Evolutionary conservation across 2,888 invertebrate genomes (phyloP), one percentile per base, ranked within the genome.

Genomic region (Caenorhabditis doughertyi): DNA sequence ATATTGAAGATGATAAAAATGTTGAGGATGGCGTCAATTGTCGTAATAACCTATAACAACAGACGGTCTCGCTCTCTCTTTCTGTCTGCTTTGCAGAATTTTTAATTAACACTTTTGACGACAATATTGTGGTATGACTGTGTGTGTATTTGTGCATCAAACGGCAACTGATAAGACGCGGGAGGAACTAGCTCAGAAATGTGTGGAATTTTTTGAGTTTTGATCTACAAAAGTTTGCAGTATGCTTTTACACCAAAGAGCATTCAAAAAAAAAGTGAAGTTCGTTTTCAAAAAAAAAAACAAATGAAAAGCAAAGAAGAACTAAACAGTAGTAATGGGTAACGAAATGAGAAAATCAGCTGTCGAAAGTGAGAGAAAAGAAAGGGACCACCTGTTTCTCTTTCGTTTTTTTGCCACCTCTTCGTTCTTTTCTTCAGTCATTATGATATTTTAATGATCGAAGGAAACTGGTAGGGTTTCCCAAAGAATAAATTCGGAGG

Each of bases 21-120:
- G 25, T 32, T 71, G 49, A 2, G 21, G 32, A 53, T 73, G 73
- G 53, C 73, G 73, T 73, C 73, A 73, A 64, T 62, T 62, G 73
- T 42, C 72, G 72, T 64, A 73, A 73, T 64, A 64, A 68, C 68
- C 68, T 27, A 60, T 71, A 53, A 42, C 21, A 42, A 56, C 21
- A 70, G 55, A 32, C 56, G n/a, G n/a, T n/a, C n/a, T n/a, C n/a
- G n/a, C n/a, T n/a, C n/a, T n/a, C n/a, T n/a, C 56, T 29, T 11
- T 32, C 32, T 73, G 73, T 44, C 53, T 73, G 73, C 42, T 42
- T 56, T 42, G 39, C 27, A 53, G 39, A 49, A 71, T 21, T 35
- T 39, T 62, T 42, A 58, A 72, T 72, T 60, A 72, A 53, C 16
- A 27, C 42, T 68, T 55, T 42, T n/a, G 35, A 29, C 47, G 32